Base-by-base conservation (phyloP, 2,113 vertebrate genomes). In the Datnioides undecimradiatus region DNA sequence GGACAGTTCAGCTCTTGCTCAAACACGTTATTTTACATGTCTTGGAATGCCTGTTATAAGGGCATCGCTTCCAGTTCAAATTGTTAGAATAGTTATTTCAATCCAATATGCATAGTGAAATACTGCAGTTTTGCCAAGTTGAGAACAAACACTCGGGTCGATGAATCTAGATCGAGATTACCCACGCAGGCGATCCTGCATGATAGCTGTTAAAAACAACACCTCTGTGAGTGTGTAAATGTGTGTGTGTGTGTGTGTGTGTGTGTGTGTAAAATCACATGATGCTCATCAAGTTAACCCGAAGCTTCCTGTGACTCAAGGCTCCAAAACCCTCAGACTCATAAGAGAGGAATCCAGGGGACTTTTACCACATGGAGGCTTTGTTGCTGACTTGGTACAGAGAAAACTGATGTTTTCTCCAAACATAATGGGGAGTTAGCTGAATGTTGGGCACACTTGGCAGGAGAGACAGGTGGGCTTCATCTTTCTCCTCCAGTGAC, bases 301-400 rank as follows among this genome's bases (percentile, higher is more conserved):
- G 14, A 69, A 21, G 66, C 87, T 92, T 92, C 92, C 88, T 91
- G 87, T 95, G 94, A 95, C 80, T 95, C 93, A 95, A 59, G n/a
- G 38, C 86, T 85, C 76, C 73, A 68, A 49, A 65, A 45, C 19
- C 65, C 62, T 75, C 36, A 75, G 73, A 85, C 75, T 94, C 92
- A 94, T 69, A 80, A 67, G 3, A 31, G 43, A 88, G 85, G 93
- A 94, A 94, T 94, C 86, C 73, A 70, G 91, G 80, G 88, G 84
- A 88, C 85, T 93, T 93, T 63, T 73, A 65, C 71, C 77, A 70
- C 84, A 72, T n/a, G 80, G 33, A 81, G 76, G 60, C 66, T 19
- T 34, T 41, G 62, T n/a, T 78, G 73, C 17, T 66, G 54, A 54
- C 16, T 38, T 40, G 72, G 45, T 60, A 66, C 48, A 33, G 45